Evolutionary conservation across 2,888 invertebrate species (phyloP).

Genomic region (Tuta absoluta): DNA sequence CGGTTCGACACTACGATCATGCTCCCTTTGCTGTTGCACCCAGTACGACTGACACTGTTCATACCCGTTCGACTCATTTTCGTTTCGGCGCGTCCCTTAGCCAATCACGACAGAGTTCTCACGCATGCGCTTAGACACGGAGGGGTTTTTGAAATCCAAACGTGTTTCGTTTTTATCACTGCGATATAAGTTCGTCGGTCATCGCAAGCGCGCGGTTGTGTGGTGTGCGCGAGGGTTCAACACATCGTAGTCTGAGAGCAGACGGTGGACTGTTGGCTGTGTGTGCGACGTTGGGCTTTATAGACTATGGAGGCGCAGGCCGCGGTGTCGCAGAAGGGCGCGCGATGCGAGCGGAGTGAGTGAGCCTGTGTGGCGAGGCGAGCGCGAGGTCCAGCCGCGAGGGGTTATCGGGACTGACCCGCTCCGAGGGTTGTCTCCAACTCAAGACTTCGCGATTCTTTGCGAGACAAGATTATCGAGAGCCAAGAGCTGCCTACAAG

Average conservation of each 20-base stretch:
- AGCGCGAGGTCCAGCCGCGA: conserved; percentile 55
- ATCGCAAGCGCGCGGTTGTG: conserved; percentile 54
- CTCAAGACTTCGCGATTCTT: conserved; percentile 26
- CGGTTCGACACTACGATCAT: conserved; percentile 96
- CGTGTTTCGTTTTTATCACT: conserved; percentile 44
- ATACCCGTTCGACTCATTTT: conserved; percentile 65
- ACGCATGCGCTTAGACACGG: conserved; percentile 68
- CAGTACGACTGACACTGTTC: conserved; percentile 57
- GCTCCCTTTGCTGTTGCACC: conserved; percentile 84
- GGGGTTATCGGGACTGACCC: conserved; percentile 71
- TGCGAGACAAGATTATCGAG: neutral
- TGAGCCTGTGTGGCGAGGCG: conserved; percentile 50
- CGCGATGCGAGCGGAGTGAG: conserved; percentile 58
- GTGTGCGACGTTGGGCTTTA: conserved; percentile 67
- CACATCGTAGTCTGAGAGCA: conserved; percentile 72
- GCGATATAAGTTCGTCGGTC: conserved; percentile 48
- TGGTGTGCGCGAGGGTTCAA: conserved; percentile 49
- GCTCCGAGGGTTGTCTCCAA: conserved; percentile 47
- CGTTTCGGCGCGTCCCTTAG: conserved; percentile 53
- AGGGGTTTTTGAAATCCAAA: conserved; percentile 57
- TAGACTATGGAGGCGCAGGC: conserved; percentile 66
- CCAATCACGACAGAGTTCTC: conserved; percentile 66
- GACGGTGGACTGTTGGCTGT: conserved; percentile 70
- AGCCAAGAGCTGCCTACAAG: no score
- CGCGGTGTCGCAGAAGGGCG: conserved; percentile 60